Conservation (phyloP, 2,113 vertebrate species). For the Chloroceryle aenea region DNA sequence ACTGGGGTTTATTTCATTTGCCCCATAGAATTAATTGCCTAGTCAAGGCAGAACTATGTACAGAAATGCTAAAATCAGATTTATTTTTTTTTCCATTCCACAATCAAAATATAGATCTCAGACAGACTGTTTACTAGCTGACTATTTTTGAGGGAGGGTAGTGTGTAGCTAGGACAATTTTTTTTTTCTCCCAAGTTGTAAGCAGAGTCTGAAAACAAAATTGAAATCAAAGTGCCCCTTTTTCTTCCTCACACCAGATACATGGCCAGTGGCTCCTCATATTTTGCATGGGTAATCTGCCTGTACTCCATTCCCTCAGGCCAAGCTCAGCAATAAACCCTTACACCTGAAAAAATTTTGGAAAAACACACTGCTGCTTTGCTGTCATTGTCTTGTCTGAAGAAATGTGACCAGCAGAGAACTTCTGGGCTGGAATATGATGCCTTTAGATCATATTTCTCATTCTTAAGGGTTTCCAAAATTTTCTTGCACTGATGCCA, state of each 20-base stretch:
- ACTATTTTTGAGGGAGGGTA: not conserved
- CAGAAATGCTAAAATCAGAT: not conserved
- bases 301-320: not conserved
- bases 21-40: not conserved
- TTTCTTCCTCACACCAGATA: not conserved
- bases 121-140: not conserved
- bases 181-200: not conserved
- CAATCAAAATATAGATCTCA: not conserved
- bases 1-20: not conserved
- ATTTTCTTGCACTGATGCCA: not conserved
- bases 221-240: not conserved
- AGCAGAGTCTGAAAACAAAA: not conserved
- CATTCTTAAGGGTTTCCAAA: not conserved
- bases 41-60: not conserved
- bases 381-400: not conserved
- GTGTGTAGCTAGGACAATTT: not conserved
- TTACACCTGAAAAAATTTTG: not conserved
- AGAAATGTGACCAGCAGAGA: not conserved
- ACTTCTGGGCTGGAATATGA: not conserved
- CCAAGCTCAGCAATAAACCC: not conserved
- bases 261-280: not conserved
- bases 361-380: not conserved
- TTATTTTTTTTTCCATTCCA: not conserved
- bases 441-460: not conserved
- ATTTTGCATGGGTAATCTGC: not conserved